Evolutionary conservation across 2,888 invertebrate species (phyloP).

Genomic region (Drosophila nigritarsus): DNA sequence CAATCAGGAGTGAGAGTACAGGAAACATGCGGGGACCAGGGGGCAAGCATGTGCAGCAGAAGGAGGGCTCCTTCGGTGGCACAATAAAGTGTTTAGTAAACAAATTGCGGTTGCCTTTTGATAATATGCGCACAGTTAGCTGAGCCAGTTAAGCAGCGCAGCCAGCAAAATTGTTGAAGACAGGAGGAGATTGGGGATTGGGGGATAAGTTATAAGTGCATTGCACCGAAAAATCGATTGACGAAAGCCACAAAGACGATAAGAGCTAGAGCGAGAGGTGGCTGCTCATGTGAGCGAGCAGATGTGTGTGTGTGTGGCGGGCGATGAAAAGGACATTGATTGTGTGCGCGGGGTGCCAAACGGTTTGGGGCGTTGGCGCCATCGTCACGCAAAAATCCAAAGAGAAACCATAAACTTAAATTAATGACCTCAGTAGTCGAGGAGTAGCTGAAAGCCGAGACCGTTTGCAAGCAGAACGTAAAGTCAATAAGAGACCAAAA

Average conservation of each 20-base stretch:
- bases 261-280: conserved; percentile 15
- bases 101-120: conserved; percentile 78
- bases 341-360: conserved; percentile 41
- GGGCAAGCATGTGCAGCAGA: background rate
- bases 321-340: conserved; percentile 71
- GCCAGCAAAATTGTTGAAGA: background rate
- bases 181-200: background rate
- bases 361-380: conserved; percentile 62
- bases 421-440: conserved; percentile 79
- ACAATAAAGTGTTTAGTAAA: conserved; percentile 81
- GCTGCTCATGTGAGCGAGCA: background rate
- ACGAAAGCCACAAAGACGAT: conserved; percentile 65
- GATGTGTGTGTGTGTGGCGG: conserved; percentile 12
- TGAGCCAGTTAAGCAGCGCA: conserved; percentile 32
- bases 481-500: conserved; percentile 52
- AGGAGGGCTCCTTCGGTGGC: conserved; percentile 61
- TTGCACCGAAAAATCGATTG: conserved; percentile 80
- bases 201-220: conserved; percentile 71
- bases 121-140: conserved; percentile 66
- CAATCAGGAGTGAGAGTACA: conserved; percentile 18
- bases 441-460: conserved; percentile 47
- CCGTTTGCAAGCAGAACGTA: conserved; percentile 37
- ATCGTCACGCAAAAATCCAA: conserved; percentile 72
- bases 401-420: conserved; percentile 83
- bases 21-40: background rate